Evolutionary conservation across 2,888 invertebrate genomes (phyloP), one percentile per base, ranked within the genome.

Genomic region (Entomobrya proxima): DNA sequence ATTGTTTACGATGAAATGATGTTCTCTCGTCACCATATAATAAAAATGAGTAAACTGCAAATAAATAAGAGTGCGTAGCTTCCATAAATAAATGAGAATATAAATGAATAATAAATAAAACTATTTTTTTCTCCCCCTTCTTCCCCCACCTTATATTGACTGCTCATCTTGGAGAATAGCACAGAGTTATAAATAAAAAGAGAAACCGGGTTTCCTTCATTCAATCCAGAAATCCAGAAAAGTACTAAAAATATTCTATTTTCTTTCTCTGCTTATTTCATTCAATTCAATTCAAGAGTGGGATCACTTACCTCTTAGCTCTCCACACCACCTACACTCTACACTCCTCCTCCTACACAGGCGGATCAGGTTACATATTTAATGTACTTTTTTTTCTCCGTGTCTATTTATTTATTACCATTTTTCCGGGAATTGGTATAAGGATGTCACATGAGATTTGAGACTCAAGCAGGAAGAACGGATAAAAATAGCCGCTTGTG

Each of bases 371-470:
- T 32, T 61, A 61, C 30, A 30, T 61, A 61, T 61, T 61, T 61
- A 52, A 61, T 61, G 58, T 15, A 61, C 32, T 61, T 61, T 32
- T 61, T 18, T 76, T 44, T 35, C 27, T 64, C 21, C 32, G n/a
- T n/a, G n/a, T 69, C 76, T 50, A 35, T 75, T 55, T 77, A 77
- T 77, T n/a, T 75, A 52, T 77, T 64, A 37, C 50, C 35, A 52
- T 64, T 78, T 67, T 18, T 32, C 67, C 64, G 21, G 40, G 11
- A 64, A 21, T 24, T n/a, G n/a, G 27, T 44, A 50, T 64, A 80
- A n/a, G n/a, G n/a, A 69, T 69, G 79, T 80, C 79, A 80, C 79
- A 9, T 13, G 69, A 80, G 79, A 80, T 69, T 80, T 80, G 69
- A 80, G 67, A 47, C 67, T 72, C 47, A 44, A 52, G 69, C 24